Conservation (phyloP, 2,888 invertebrate genomes). For the Romanomermis culicivorax region DNA sequence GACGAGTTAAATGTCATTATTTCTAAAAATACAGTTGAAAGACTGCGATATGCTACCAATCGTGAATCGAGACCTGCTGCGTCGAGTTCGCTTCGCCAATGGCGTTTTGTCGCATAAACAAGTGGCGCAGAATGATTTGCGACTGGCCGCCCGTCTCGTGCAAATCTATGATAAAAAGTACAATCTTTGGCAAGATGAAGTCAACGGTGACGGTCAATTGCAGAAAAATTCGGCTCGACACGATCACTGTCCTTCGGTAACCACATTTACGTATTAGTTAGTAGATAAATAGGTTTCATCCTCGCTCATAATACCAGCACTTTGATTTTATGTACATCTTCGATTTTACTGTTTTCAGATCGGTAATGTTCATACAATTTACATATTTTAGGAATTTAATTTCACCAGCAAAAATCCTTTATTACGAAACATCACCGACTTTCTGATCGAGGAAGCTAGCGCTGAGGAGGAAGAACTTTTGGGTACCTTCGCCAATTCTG, state of each 20-base stretch:
- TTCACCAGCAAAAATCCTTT: conserved; percentile 51
- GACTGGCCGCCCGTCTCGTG: conserved; percentile 33
- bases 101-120: conserved; percentile 70
- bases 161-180: conserved; percentile 28
- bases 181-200: conserved; percentile 29
- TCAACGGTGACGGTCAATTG: conserved; percentile 7
- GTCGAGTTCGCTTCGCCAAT: conserved; percentile 71
- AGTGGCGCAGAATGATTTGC: conserved; percentile 32
- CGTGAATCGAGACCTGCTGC: conserved; percentile 82
- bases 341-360: too few relatives aligned
- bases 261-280: background rate
- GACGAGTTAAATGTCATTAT: too few relatives aligned
- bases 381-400: conserved; percentile 22
- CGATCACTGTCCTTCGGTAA: too few relatives aligned
- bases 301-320: too few relatives aligned
- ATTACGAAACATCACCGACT: conserved; percentile 85
- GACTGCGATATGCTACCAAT: conserved; percentile 83
- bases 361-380: too few relatives aligned
- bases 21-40: conserved; percentile 41
- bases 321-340: too few relatives aligned
- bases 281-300: background rate
- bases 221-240: background rate
- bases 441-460: conserved; percentile 79
- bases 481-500: conserved; percentile 41
- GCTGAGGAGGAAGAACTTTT: conserved; percentile 82